Base-by-base conservation (phyloP, 2,113 vertebrate species). In the Salvelinus fontinalis region DNA sequence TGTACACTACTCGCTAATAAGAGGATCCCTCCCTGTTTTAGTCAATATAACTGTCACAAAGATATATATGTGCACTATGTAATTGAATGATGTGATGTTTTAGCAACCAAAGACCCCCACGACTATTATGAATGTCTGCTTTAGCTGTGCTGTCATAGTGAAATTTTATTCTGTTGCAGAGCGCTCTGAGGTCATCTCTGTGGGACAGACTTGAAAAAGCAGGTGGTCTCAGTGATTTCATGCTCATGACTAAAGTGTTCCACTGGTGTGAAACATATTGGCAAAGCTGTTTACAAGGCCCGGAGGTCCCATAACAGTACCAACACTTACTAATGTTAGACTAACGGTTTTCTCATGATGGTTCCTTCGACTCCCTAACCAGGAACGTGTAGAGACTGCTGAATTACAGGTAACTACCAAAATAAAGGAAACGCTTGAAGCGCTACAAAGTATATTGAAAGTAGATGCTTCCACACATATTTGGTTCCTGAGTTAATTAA, bases 151-250 rank as follows among this genome's bases (percentile, higher is more conserved):
- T 72, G 67, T 89, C 83, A 87, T 39, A 0, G 11, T 62, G 57
- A 62, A 34, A 66, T 66, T 66, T 7, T 73, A 77, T 79, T 49
- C 77, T 80, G 76, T 81, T 83, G 72, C 71, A 68, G 60, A 74
- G 79, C 60, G 34, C 44, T 26, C 67, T 59, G 57, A 70, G 71
- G 34, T 76, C 48, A 26, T 71, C 78, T 48, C 67, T 59, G 24
- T 57, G 8, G 49, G 72, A 70, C n/a, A 81, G 81, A 85, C 73
- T 51, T 29, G 64, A 68, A 48, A 12, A 73, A 82, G 77, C 81
- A 83, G 82, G 78, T 81, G 83, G 80, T 78, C 75, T 22, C 11
- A 44, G 31, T 84, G 79, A 84, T 76, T 78, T 82, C 80, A 83
- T 57, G 62, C 9, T 73, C 67, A 60, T 70, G 65, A 79, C 39